These are phyloP conservation scores for Odontophorus gujanensis DNA, from an alignment of 2,113 vertebrate species.

Conservation along the genomic window DNA sequence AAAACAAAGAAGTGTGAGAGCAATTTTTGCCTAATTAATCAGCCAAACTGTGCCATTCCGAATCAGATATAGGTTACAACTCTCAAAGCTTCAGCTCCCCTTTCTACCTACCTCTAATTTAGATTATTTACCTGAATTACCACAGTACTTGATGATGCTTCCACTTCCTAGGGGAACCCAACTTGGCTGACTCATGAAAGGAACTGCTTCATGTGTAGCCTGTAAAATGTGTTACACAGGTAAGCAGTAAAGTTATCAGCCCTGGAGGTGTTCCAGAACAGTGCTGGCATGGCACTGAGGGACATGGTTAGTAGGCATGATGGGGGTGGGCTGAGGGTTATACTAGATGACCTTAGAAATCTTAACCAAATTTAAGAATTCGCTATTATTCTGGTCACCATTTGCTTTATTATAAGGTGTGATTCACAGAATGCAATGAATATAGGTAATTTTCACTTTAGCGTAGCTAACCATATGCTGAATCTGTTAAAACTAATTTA, in stretches of 20 bases:
- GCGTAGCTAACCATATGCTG: neutral
- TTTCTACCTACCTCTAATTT: neutral
- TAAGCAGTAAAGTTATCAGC: neutral
- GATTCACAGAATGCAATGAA: neutral
- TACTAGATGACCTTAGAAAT: neutral
- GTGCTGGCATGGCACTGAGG: neutral
- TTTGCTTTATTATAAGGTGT: neutral
- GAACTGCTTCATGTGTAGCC: neutral
- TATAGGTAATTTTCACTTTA: neutral
- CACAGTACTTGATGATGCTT: constrained; percentile 3
- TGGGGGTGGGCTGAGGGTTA: neutral
- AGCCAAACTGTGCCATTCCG: neutral
- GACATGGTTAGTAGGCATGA: neutral
- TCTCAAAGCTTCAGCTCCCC: neutral
- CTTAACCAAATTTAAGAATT: neutral
- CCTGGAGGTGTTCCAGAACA: neutral
- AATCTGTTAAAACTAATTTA: neutral
- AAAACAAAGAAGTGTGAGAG: neutral
- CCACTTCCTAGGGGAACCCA: neutral
- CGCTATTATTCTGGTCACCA: neutral
- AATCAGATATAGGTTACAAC: neutral
- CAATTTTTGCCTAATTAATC: neutral
- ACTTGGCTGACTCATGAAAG: neutral
- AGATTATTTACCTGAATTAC: neutral
- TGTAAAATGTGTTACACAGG: neutral